These are phyloP conservation scores for Myxocyprinus asiaticus DNA, from an alignment of 2,113 vertebrate species.

Conservation along the genomic window DNA sequence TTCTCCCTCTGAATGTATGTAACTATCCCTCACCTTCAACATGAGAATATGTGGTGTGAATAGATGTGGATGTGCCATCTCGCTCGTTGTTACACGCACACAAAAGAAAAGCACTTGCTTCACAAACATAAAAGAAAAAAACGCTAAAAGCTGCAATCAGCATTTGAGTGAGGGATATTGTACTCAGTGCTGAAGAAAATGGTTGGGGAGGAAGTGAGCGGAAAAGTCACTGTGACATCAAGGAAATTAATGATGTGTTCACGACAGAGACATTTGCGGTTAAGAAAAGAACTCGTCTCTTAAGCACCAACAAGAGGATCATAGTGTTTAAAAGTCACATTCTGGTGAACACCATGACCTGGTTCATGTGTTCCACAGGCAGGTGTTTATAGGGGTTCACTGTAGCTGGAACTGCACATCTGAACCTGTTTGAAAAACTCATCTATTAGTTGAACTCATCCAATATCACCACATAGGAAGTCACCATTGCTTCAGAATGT, in stretches of 20 bases:
- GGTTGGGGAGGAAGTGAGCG: too few species aligned
- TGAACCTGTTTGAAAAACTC: too few species aligned
- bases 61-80: constrained; percentile 7
- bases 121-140: constrained; percentile 3
- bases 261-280: constrained; percentile 16
- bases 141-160: constrained; percentile 45
- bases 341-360: neutral
- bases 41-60: constrained; percentile 32
- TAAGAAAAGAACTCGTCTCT: neutral
- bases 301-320: constrained; percentile 23
- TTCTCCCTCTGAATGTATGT: constrained; percentile 17
- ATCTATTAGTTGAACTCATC: too few species aligned
- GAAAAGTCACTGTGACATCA: constrained; percentile 28
- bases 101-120: constrained; percentile 39
- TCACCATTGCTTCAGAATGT: too few species aligned
- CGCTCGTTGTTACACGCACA: constrained; percentile 7
- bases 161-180: constrained; percentile 40
- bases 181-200: constrained; percentile 26
- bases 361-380: neutral
- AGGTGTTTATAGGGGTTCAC: neutral
- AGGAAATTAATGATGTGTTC: constrained; percentile 44
- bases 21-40: constrained; percentile 39
- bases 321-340: neutral
- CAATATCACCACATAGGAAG: too few species aligned
- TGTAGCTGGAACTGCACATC: too few species aligned